Base-by-base conservation (phyloP, 2,888 invertebrate species). In the Cheilosia impressa region DNA sequence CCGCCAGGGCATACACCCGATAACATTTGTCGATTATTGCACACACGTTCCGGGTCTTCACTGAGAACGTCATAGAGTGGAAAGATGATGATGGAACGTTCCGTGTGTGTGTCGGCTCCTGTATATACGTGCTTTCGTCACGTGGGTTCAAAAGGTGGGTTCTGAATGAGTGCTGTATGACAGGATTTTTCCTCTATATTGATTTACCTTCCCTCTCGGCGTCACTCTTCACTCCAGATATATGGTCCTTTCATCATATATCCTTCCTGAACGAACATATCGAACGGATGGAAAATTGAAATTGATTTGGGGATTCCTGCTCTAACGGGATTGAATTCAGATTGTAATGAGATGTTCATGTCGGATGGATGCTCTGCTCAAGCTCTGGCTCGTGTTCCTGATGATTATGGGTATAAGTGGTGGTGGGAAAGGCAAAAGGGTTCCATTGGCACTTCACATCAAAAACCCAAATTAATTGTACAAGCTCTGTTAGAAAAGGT, bases 321-420 rank as follows among this genome's bases (percentile, higher is more conserved):
- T 71, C 81, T 58, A 75, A 57, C 41, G 43, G 69, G 65, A 82
- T 82, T 82, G 65, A 65, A 66, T 82, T 77, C 72, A 55, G 82
- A 82, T 60, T 72, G 82, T 82, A 71, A 84, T 80, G 84, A 80
- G 84, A 84, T 80, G 84, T 80, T 84, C 79, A 71, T 75, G 79
- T 69, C 43, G 65, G 69, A 71, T 76, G 65, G 55, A 38, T 60
- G 65, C 68, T 19, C n/a, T n/a, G n/a, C n/a, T n/a, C 31, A 10
- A 47, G 60, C 22, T 24, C 60, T 19, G 24, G 15, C 65, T 55
- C 27, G 34, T 38, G 34, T 41, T 68, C 63, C 50, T 75, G 76
- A 76, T 63, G 65, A 72, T 52, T 19, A 50, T 47, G 77, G 73
- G 77, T 69, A 73, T 68, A 62, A 63, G 50, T 5, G 5, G 13